These are phyloP conservation scores for Pluvianellus socialis DNA, from an alignment of 2,113 vertebrate genomes.

Conservation along the genomic window DNA sequence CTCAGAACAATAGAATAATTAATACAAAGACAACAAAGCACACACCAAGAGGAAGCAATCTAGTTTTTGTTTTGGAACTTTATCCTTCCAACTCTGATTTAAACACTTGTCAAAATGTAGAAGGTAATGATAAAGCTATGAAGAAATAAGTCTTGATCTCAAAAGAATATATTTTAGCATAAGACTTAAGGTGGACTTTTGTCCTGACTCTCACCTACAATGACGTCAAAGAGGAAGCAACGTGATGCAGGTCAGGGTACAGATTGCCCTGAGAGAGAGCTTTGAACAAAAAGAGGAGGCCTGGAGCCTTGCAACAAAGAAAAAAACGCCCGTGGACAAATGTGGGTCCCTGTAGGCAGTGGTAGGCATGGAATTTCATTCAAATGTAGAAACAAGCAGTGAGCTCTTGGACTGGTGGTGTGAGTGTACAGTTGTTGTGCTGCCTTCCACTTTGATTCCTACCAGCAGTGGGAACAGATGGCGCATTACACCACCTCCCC, in stretches of 20 bases:
- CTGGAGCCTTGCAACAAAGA: neutral
- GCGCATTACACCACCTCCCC: neutral
- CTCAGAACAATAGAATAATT: neutral
- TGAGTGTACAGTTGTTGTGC: neutral
- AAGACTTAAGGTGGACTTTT: neutral
- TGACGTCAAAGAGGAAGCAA: neutral
- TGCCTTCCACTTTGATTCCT: neutral
- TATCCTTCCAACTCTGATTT: neutral
- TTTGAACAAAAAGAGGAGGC: slow-evolving; percentile 10
- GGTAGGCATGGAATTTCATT: slow-evolving; percentile 11
- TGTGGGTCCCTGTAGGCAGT: neutral
- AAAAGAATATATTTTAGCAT: neutral
- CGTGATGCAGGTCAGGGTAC: neutral
- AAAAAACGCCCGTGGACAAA: neutral
- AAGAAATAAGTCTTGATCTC: neutral
- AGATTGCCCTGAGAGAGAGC: neutral
- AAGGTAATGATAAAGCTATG: neutral
- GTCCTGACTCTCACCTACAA: neutral
- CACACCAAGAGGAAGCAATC: neutral
- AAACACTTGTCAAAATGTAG: neutral
- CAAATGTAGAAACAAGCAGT: neutral
- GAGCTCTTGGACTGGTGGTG: neutral
- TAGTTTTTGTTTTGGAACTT: neutral
- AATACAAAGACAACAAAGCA: neutral
- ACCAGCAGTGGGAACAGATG: slow-evolving; percentile 44